phyloP scores from a whole-genome alignment of 2,113 vertebrate species.

The Brevimyrus niger region DNA sequence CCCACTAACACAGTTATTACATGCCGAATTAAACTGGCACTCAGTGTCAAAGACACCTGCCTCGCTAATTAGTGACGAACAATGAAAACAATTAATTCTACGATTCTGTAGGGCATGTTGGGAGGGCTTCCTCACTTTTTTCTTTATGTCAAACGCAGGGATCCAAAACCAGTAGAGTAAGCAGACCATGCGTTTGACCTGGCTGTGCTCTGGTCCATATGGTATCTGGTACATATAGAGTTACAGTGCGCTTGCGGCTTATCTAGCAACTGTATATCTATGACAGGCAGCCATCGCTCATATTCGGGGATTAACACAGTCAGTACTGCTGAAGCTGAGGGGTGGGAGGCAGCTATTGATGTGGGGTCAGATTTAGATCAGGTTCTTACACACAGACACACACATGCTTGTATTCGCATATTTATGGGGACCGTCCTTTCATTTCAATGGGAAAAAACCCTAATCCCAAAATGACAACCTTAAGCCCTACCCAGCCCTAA shows the following conservation, averaged over 20 bases:
- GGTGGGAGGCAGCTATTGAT: not conserved
- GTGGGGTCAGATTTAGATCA: not conserved
- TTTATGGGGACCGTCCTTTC: not conserved
- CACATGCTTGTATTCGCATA: not conserved
- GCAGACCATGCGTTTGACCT: not conserved
- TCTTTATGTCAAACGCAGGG: not conserved
- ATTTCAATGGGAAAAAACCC: not conserved
- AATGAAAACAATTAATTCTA: not conserved
- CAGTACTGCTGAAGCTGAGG: not conserved
- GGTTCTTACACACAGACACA: not conserved
- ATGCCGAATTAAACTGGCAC: slow-evolving; percentile 3
- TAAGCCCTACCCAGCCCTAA: not conserved
- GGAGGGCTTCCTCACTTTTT: not conserved
- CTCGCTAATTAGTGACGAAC: not conserved
- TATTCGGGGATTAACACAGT: slow-evolving; percentile 20
- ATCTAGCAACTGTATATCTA: slow-evolving; percentile 15
- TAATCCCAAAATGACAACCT: not conserved
- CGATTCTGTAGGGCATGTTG: not conserved
- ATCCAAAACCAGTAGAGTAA: not conserved
- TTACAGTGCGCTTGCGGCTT: not conserved
- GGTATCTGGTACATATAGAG: slow-evolving; percentile 1
- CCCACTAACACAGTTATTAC: not conserved
- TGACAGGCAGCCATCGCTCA: not conserved
- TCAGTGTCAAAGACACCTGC: not conserved
- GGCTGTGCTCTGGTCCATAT: not conserved